Evolutionary conservation across 2,113 vertebrate species (phyloP), one percentile per base, ranked within the genome.

Genomic region (Corvus cornix): DNA sequence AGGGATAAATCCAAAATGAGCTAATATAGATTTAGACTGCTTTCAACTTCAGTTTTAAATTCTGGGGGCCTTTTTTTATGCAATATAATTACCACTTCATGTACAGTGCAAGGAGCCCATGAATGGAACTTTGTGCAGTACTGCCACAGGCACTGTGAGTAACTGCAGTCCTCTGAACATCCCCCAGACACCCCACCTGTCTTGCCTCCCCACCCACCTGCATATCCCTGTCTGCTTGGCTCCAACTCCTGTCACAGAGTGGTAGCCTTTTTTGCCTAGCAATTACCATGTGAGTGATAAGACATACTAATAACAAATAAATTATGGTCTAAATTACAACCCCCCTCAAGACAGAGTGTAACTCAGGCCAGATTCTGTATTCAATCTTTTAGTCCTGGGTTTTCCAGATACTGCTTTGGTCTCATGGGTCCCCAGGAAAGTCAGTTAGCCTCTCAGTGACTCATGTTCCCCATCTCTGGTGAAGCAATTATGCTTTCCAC

Each of bases 401-500:
- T 92, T 94, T 70, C 53, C 77, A 94, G 69, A 58, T 64, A 87
- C 19, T 16, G 20, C 28, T 63, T 62, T 60, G 12, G 48, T 78
- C 84, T 87, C 62, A 14, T 12, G 67, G 49, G 53, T 95, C 62
- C 53, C 70, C 62, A 68, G 77, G 37, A 82, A 95, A 93, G 62
- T 85, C 73, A 76, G 21, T 73, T 74, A 89, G 44, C 58, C 28
- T 78, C 58, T 91, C 62, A 33, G n/a, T 82, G 74, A 85, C 84
- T 87, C 84, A 53, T 49, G 48, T 87, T 89, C 74, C 53, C 66
- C 70, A 69, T 60, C 35, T 88, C 77, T 92, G 84, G 44, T 75
- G 73, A n/a, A 88, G 69, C 48, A 84, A 88, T 94, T 92, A 84
- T 4, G 28, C 44, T 87, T 92, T 95, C 74, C 64, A 92, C 92